Evolutionary conservation across 2,888 invertebrate species (phyloP), one percentile per base, ranked within the genome.

Genomic region (Doris montereyensis): DNA sequence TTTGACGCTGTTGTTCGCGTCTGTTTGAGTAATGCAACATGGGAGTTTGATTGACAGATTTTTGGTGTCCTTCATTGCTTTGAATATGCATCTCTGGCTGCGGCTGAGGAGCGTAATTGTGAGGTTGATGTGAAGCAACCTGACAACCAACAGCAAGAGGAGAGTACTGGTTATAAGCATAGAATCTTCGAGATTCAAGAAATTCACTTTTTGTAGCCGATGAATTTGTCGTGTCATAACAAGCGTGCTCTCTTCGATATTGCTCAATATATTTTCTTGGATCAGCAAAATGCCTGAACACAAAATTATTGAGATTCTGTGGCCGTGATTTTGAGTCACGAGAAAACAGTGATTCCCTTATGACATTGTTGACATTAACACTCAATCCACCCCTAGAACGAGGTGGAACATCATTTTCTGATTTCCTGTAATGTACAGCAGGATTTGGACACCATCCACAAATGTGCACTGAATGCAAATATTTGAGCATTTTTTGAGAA

Each of bases 401-500:
- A 13, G 77, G 58, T n/a, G 75, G 5, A 10, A n/a, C 32, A 71
- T 82, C 83, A 75, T 82, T 83, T 24, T 85, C 83, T 30, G 81
- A 82, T 78, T 83, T 84, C 77, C 87, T 83, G 71, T 85, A 83
- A 1, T 81, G 79, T 62, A 83, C 81, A 82, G 84, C 86, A 10
- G 85, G 81, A 82, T 82, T 82, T 41, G 81, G 80, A 80, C 84
- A 81, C 88, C 88, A 88, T 28, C 88, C 88, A 67, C 81, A 83
- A 34, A 87, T 79, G 30, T 83, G 84, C 13, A 82, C 83, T 67
- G 35, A 81, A 34, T 76, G 81, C 10, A 57, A 30, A 8, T 58
- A 62, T 70, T 65, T 73, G 13, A 34, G 34, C n/a, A 58, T 30
- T 77, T 80, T 80, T 24, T 24, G 75, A 17, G 30, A 26, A 52